These are phyloP conservation scores for Drosophila busckii DNA, from an alignment of 1,140 invertebrate genomes.

Conservation along the genomic window DNA sequence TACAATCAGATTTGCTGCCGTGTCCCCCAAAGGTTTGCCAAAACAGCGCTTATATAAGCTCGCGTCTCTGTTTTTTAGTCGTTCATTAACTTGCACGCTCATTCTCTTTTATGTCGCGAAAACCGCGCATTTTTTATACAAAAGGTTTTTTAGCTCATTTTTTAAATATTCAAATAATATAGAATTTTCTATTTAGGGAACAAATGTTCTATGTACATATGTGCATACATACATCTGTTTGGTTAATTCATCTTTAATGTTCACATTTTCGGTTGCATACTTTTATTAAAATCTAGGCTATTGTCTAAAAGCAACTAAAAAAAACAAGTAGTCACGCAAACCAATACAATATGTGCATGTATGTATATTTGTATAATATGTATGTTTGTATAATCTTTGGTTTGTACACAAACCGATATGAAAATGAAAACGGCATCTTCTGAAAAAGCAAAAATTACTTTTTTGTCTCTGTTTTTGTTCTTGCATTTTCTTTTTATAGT, in stretches of 20 bases:
- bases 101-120: no score
- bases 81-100: no score
- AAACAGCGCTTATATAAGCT: no score
- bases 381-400: conserved; percentile 16
- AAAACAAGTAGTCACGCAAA: no score
- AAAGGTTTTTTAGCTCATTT: no score
- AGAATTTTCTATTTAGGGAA: no score
- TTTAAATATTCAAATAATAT: no score
- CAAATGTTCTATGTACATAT: no score
- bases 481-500: conserved; percentile 49
- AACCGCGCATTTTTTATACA: no score
- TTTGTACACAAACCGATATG: conserved; percentile 15
- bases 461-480: conserved; percentile 65
- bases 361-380: conserved; percentile 9
- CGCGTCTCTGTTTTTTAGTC: no score
- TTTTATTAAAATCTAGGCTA: conserved; percentile 37
- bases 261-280: conserved; percentile 2
- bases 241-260: conserved; percentile 4
- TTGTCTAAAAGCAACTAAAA: conserved; percentile 1
- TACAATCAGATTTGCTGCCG: conserved; percentile 73
- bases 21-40: conserved; percentile 33
- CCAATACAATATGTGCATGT: conserved; percentile 1
- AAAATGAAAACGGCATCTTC: conserved; percentile 50
- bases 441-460: conserved; percentile 54
- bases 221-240: no score